Evolutionary conservation across 2,797 vertebrate genomes (phyloP), one percentile per base, ranked within the genome.

Genomic region (Sebastes steindachneri): DNA sequence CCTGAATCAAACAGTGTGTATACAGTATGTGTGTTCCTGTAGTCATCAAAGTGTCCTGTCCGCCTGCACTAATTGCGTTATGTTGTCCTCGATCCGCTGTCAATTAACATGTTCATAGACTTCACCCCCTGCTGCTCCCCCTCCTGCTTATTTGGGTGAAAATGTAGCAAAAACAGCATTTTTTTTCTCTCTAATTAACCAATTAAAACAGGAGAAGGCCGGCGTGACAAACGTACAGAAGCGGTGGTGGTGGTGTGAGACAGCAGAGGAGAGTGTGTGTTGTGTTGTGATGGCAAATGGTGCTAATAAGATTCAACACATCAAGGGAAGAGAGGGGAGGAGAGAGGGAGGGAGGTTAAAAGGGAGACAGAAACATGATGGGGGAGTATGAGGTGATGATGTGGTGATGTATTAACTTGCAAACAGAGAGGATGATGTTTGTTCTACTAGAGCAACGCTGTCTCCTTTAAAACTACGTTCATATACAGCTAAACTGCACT

Each of bases 71-170:
- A 90, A 93, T 89, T 90, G 78, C 83, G 7, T 75, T 63, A 45
- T 4, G 75, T 80, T 89, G 79, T 84, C 69, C 75, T 79, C 75
- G 14, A 80, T 55, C 35, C 51, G 0, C 85, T 71, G 73, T 87
- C 91, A 91, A 90, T 88, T 88, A 88, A 78, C 85, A 83, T 88
- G 82, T 79, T 6, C 58, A 75, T 26, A 57, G 25, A 74, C 80
- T 68, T 74, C 0, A 68, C 10, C 6, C 25, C 29, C 45, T 21
- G 4, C 71, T 51, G 17, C 37, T 4, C 25, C 45, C 3, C 70
- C 51, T 19, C 37, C 5, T 48, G 15, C 19, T 14, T 65, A 75
- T 64, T 60, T 75, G 45, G 4, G n/a, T 48, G 28, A 76, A 86
- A 80, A 78, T 73, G 21, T 60, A 88, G 80, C 68, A 79, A 84